Percentiles rank a stretch among this genome's conserved stretches.
Conservation (phyloP, 2,113 vertebrate genomes). For the Triplophysa rosa region DNA sequence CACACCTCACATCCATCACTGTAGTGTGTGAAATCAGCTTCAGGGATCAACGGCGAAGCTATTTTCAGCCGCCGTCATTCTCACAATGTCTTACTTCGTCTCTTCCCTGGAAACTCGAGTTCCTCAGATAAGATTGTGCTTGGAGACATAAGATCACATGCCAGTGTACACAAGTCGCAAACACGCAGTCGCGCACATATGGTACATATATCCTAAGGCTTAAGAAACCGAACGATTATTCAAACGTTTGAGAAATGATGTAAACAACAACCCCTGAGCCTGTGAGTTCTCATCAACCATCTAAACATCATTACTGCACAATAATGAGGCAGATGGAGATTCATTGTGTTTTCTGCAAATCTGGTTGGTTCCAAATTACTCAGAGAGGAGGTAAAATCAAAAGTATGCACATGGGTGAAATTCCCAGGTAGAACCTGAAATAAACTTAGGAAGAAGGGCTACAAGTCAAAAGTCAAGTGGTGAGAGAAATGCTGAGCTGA, state of each 20-base stretch:
- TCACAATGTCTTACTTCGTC: conserved; percentile 59
- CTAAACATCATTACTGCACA: conserved; percentile 19
- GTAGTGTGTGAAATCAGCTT: conserved; percentile 69
- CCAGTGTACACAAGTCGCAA: neutral
- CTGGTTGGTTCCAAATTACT: conserved; percentile 2
- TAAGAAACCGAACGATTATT: neutral
- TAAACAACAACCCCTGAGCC: neutral
- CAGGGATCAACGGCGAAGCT: conserved; percentile 65
- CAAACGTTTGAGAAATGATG: conserved; percentile 18
- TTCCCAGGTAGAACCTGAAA: conserved; percentile 6
- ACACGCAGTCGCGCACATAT: neutral
- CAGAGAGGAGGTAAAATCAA: neutral
- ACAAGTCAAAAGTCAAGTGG: neutral
- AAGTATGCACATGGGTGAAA: neutral
- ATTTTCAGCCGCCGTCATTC: conserved; percentile 68
- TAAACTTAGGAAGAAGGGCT: neutral
- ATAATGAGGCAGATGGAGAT: conserved; percentile 16
- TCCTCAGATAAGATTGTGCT: conserved; percentile 48
- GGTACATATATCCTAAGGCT: conserved; percentile 9
- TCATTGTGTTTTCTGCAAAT: conserved; percentile 7
- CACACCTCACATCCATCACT: conserved; percentile 62
- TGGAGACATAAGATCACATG: conserved; percentile 1
- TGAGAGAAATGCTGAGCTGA: neutral
- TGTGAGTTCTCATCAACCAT: conserved; percentile 3
- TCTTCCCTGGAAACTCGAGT: conserved; percentile 55